Base-by-base conservation (phyloP, 2,888 invertebrate genomes). In the Hydriomena furcata region DNA sequence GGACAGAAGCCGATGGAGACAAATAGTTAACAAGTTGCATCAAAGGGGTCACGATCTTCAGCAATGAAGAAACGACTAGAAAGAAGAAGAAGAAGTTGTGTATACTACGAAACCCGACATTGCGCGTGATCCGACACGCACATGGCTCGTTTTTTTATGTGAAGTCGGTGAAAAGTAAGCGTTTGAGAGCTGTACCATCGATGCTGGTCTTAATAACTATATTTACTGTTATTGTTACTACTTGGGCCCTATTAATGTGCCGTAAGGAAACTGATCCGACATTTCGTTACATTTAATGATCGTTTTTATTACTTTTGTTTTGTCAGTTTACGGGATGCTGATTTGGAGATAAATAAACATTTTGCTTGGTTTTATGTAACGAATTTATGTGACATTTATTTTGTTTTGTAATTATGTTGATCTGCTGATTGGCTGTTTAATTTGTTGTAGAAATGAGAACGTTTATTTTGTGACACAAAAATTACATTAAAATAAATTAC, bases 201-300 rank as follows among this genome's bases (percentile, higher is more conserved):
- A 17, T 46, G 34, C 10, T 25, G 28, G 57, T 60, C 65, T 58
- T 63, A 64, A 66, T 67, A 65, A 66, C 54, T 58, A 46, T 66
- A 67, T 71, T 72, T 69, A 65, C 60, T 68, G 58, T 64, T 68
- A 71, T 64, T 53, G 52, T 62, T 64, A 53, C 58, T 50, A 45
- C 57, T 52, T 43, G 44, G 34, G 49, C 60, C 60, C 63, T 63
- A 66, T 66, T 61, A 64, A 65, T 63, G 58, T 61, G 48, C 46
- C 49, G 55, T 61, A 44, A 59, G 38, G 44, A 54, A 49, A 52
- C 62, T 53, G 54, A 61, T 62, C 50, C 52, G 50, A 35, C 42
- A 34, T 45, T 45, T 36, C 45, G 45, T 50, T 35, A 23, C 32
- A 45, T 49, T 37, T 53, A 57, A 57, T 53, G 48, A 40, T 42